A percentile compares a stretch with the other conserved stretches of the same genome.
Evolutionary conservation across 1,140 invertebrate genomes (phyloP).

Genomic region (Sesamia nonagrioides): DNA sequence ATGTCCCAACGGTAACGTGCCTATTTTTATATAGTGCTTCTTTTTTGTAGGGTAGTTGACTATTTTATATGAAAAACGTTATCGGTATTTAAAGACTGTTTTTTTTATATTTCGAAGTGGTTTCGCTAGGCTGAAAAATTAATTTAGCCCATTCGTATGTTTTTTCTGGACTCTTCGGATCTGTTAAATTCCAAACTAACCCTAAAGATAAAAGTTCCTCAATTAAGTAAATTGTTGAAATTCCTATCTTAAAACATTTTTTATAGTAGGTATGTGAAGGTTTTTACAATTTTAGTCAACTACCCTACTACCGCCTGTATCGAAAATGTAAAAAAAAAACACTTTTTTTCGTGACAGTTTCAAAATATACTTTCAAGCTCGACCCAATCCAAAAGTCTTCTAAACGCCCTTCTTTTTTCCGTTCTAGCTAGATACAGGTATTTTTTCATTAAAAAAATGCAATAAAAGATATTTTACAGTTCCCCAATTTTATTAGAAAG

Average conservation of each 20-base stretch:
- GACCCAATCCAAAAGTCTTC: neutral
- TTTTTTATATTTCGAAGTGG: too few species aligned
- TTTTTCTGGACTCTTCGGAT: too few species aligned
- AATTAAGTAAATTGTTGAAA: too few species aligned
- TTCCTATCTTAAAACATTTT: too few species aligned
- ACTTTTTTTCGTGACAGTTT: neutral
- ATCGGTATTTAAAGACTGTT: too few species aligned
- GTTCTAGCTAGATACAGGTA: conserved; percentile 17
- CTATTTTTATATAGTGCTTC: neutral
- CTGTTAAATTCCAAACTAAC: too few species aligned
- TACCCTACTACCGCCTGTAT: neutral
- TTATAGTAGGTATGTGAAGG: too few species aligned
- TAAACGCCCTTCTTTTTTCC: neutral
- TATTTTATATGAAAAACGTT: neutral
- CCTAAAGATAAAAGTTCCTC: neutral
- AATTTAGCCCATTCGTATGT: too few species aligned
- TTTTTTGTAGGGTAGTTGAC: neutral
- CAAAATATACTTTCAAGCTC: neutral
- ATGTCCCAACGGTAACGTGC: conserved; percentile 82
- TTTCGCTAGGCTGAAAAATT: too few species aligned
- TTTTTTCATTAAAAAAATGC: neutral
- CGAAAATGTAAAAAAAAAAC: neutral
- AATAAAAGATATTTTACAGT: neutral
- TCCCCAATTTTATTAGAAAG: neutral
- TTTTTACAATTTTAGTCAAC: neutral